Conservation (phyloP, 2,888 invertebrate genomes). For the Lobophora halterata region DNA sequence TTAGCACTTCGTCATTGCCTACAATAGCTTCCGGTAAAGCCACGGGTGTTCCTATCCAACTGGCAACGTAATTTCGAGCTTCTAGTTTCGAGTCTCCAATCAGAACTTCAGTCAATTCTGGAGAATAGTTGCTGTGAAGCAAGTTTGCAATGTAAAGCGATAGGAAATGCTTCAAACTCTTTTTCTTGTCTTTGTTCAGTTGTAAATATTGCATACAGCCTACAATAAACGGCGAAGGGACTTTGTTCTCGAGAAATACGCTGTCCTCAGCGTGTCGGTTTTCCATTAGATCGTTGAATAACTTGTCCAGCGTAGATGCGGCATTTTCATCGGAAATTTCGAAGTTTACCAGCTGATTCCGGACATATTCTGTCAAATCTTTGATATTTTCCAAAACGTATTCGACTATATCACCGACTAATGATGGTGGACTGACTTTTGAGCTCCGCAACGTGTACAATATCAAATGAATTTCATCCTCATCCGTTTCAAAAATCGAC, state of each 20-base stretch:
- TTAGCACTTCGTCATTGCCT: constrained; percentile 50
- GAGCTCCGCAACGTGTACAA: constrained; percentile 74
- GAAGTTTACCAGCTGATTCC: constrained; percentile 60
- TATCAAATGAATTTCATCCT: constrained; percentile 85
- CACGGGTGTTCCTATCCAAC: constrained; percentile 67
- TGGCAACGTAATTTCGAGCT: constrained; percentile 70
- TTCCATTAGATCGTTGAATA: constrained; percentile 66
- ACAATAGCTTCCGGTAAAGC: constrained; percentile 51
- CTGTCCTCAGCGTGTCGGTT: constrained; percentile 52
- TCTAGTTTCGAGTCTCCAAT: constrained; percentile 71
- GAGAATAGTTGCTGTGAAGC: constrained; percentile 81
- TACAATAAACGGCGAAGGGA: constrained; percentile 66
- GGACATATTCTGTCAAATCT: constrained; percentile 53
- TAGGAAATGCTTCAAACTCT: constrained; percentile 60
- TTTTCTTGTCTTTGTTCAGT: constrained; percentile 55
- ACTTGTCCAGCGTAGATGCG: constrained; percentile 52
- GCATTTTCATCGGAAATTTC: constrained; percentile 58
- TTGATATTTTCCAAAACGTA: constrained; percentile 58
- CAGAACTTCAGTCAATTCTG: constrained; percentile 71
- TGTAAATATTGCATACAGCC: constrained; percentile 65
- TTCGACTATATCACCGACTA: constrained; percentile 62
- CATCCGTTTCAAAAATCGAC: constrained; percentile 83
- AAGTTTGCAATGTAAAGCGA: constrained; percentile 76
- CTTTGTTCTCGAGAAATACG: constrained; percentile 62
- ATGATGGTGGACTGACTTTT: constrained; percentile 50